Evolutionary conservation across 2,888 invertebrate species (phyloP), one percentile per base, ranked within the genome.

Genomic region (Dicyrtomina minuta): DNA sequence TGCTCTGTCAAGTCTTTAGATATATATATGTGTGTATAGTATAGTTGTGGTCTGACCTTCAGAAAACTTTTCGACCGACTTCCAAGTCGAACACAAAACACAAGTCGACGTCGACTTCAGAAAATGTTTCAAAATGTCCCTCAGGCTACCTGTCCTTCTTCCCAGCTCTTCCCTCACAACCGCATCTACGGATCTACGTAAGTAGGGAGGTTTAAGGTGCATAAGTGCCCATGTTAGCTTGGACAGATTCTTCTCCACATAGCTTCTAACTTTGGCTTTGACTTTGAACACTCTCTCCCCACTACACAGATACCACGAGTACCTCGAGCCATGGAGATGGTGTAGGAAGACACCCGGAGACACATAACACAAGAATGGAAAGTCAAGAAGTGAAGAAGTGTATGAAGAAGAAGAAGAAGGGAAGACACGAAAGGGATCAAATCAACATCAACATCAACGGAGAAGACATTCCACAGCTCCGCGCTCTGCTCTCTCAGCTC

Each of bases 81-180:
- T 22, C n/a, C n/a, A n/a, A n/a, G n/a, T n/a, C n/a, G n/a, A n/a
- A n/a, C n/a, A n/a, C n/a, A n/a, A n/a, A n/a, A n/a, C n/a, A n/a
- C n/a, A n/a, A n/a, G n/a, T n/a, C n/a, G n/a, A n/a, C n/a, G n/a
- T n/a, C n/a, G 22, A 3, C n/a, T 27, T 12, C 61, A 43, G 46
- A 51, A n/a, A 22, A 51, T 58, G 41, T 41, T 55, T 24, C 53
- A 65, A n/a, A n/a, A 27, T 55, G 43, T 53, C 64, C 65, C 65
- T 43, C 43, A 65, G 65, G 65, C 55, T 43, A 65, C 44, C 51
- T 64, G 64, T 65, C 65, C 55, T 55, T 65, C 33, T 49, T 61
- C 61, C 43, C 46, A 49, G 22, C 22, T 22, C 12, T 10, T 49
- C 49, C 49, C 17, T 44, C n/a, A 44, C n/a, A n/a, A n/a, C n/a